Evolutionary conservation across 2,113 vertebrate genomes (phyloP).

Genomic region (Entelurus aequoreus): DNA sequence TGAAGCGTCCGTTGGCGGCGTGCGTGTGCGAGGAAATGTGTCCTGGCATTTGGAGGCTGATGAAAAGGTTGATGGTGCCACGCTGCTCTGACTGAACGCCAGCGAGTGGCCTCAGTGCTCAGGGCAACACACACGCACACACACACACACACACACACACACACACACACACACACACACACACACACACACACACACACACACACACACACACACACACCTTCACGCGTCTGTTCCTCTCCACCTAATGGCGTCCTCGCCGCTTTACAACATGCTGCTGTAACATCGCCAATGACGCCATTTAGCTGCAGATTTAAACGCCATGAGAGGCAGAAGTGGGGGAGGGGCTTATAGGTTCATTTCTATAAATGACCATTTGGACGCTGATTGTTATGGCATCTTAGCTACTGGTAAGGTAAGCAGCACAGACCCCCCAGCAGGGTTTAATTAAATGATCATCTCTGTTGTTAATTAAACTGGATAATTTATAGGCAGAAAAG

Average conservation of each 20-base stretch:
- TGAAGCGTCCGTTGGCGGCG: not conserved
- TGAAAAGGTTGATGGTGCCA: constrained; percentile 67
- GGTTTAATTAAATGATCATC: constrained; percentile 81
- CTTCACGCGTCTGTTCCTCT: constrained; percentile 12
- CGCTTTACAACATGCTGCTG: constrained; percentile 26
- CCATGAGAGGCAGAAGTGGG: not conserved
- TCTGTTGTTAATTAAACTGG: constrained; percentile 82
- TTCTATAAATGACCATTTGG: not conserved
- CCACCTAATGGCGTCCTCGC: constrained; percentile 39
- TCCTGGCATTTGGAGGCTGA: constrained; percentile 68
- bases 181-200: no score
- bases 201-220: not conserved
- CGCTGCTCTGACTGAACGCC: constrained; percentile 57
- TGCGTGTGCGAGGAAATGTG: constrained; percentile 26
- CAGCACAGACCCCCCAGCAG: constrained; percentile 38
- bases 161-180: no score
- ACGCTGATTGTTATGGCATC: no score
- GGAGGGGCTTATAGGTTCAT: not conserved
- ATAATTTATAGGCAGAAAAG: constrained; percentile 79
- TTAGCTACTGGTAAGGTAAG: not conserved
- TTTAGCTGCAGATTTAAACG: constrained; percentile 33
- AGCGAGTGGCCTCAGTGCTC: constrained; percentile 51
- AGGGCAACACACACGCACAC: constrained; percentile 49
- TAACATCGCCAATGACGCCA: constrained; percentile 35
- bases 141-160: not conserved